phyloP scores from a whole-genome alignment of 2,113 vertebrate genomes.

The Oreochromis niloticus region DNA sequence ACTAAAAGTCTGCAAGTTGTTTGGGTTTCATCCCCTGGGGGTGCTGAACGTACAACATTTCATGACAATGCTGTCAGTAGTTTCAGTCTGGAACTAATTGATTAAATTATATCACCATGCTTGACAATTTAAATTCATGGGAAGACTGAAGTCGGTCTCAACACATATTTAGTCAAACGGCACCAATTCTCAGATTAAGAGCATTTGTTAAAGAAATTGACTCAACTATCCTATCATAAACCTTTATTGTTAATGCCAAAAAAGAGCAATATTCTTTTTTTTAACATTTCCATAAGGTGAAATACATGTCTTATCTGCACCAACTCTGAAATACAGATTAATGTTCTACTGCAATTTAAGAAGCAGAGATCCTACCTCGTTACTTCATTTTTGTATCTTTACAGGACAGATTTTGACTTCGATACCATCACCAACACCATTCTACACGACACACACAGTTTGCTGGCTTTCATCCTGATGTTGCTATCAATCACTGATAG shows the following conservation, averaged over 20 bases:
- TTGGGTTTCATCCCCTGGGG: neutral
- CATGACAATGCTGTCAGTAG: neutral
- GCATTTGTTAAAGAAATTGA: neutral
- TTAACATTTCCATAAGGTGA: neutral
- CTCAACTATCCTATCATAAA: neutral
- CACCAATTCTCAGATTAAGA: neutral
- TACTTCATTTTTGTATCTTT: neutral
- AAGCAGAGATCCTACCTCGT: neutral
- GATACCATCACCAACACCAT: neutral
- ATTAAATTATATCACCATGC: neutral
- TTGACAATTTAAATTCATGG: neutral
- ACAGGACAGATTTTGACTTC: neutral
- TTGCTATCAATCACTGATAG: neutral
- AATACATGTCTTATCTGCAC: neutral
- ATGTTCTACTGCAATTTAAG: accelerated
- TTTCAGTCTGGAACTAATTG: neutral
- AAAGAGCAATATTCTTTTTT: neutral
- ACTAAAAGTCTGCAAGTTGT: neutral
- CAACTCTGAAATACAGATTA: neutral
- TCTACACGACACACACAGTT: neutral
- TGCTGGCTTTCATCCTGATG: neutral
- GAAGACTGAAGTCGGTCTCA: neutral
- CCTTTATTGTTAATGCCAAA: neutral
- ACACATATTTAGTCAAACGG: neutral
- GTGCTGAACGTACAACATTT: neutral